phyloP scores from a whole-genome alignment of 1,140 invertebrate species.

The Zaprionus tsacasi region DNA sequence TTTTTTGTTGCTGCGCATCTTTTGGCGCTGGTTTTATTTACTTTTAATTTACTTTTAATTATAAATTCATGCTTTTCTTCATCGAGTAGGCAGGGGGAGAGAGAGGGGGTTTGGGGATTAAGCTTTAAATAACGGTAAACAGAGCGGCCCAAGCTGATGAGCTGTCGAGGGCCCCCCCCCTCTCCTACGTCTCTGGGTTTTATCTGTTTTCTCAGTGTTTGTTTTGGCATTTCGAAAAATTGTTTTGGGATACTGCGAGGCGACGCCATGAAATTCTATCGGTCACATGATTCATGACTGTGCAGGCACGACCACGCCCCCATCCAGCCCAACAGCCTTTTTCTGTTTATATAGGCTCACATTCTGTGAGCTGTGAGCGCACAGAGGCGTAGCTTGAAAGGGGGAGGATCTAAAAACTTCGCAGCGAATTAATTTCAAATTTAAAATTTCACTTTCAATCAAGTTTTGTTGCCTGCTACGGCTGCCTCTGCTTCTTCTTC shows the following conservation, averaged over 20 bases:
- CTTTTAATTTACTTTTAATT: constrained; percentile 83
- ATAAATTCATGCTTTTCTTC: constrained; percentile 79
- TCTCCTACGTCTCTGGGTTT: background rate
- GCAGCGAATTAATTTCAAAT: constrained; percentile 72
- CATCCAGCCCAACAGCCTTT: background rate
- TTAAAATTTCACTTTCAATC: constrained; percentile 74
- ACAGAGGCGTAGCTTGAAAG: background rate
- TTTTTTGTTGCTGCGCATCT: constrained; percentile 31
- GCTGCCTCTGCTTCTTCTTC: constrained; percentile 19
- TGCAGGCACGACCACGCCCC: constrained; percentile 18
- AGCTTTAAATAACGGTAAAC: constrained; percentile 80
- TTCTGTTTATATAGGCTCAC: constrained; percentile 65
- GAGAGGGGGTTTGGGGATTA: constrained; percentile 51
- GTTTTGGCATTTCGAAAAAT: constrained; percentile 40
- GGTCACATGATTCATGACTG: constrained; percentile 62
- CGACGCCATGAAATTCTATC: constrained; percentile 67
- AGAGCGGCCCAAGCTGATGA: constrained; percentile 14
- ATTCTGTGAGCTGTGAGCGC: constrained; percentile 35
- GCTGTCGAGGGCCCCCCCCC: background rate
- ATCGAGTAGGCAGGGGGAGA: constrained; percentile 27
- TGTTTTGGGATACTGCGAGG: constrained; percentile 52
- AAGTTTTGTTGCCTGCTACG: constrained; percentile 10
- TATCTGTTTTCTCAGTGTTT: constrained; percentile 38
- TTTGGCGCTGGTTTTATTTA: constrained; percentile 69
- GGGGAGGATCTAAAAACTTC: background rate